Evolutionary conservation across 2,113 vertebrate species (phyloP).

Genomic region (Crotalus horridus): DNA sequence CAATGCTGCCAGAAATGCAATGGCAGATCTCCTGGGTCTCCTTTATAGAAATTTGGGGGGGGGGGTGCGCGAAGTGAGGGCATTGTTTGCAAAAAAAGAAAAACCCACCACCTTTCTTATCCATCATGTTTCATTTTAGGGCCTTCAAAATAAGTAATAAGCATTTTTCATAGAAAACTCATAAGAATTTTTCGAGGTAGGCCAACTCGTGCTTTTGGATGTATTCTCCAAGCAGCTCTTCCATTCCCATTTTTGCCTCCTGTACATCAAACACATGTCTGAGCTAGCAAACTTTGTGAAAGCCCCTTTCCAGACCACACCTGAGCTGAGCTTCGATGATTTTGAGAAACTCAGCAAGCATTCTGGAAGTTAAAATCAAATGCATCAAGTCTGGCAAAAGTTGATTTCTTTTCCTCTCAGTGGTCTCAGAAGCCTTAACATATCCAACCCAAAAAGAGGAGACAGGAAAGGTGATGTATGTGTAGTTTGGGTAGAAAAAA

Average conservation of each 20-base stretch:
- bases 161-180: neutral
- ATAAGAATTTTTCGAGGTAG: neutral
- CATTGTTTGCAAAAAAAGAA: constrained; percentile 16
- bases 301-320: neutral
- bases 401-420: neutral
- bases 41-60: constrained; percentile 37
- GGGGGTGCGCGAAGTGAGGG: constrained; percentile 12
- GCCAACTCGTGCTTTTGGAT: neutral
- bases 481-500: neutral
- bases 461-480: neutral
- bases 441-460: neutral
- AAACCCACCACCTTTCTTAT: neutral
- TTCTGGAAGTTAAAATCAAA: neutral
- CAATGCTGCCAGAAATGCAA: neutral
- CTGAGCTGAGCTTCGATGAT: neutral
- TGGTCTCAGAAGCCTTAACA: neutral
- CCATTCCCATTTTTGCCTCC: neutral
- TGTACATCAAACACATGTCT: neutral
- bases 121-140: neutral
- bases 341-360: neutral
- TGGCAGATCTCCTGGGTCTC: neutral
- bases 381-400: neutral
- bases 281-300: neutral
- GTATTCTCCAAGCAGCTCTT: neutral
- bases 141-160: neutral